Evolutionary conservation across 2,888 invertebrate species (phyloP), one percentile per base, ranked within the genome.

Genomic region (Hymenopus coronatus): DNA sequence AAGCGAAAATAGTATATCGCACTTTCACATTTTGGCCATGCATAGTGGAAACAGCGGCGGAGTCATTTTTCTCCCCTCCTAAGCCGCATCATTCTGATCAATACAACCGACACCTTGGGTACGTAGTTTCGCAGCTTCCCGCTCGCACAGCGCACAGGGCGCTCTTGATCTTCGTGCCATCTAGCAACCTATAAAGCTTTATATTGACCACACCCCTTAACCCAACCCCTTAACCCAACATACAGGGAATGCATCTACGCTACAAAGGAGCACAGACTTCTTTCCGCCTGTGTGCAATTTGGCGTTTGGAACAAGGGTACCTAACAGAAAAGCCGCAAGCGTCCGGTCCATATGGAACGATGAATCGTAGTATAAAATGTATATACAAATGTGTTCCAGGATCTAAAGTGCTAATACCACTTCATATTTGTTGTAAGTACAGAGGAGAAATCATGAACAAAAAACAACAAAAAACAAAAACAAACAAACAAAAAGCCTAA

Each of bases 141-240:
- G 88, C 88, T 25, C n/a, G 85, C 70, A 40, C 81, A 88, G 82
- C 40, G 28, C 28, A 85, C 84, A 82, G 85, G 81, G n/a, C 84
- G 54, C 25, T 15, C 54, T 40, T 70, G 54, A 70, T 88, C 82
- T 28, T 82, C 33, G 83, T 85, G 54, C 89, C 82, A 88, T 85
- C 89, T 89, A 82, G 84, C 40, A 89, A 88, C 88, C 70, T 81
- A 70, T 89, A 81, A 28, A 85, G 82, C 84, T 82, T 81, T 81
- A 85, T 27, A 82, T 30, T 54, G 85, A 87, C 89, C 89, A 89
- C 89, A 89, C 89, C 89, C 89, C 89, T 89, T 89, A 40, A 40
- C 40, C 54, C 86, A 86, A 28, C 28, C 70, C 28, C 70, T 86
- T 30, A 25, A 70, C 20, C 40, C 54, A 70, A 25, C 54, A 25